These are phyloP conservation scores for Montipora capitata DNA, from an alignment of 92 coral and sea anemone genomes.

Conservation along the genomic window DNA sequence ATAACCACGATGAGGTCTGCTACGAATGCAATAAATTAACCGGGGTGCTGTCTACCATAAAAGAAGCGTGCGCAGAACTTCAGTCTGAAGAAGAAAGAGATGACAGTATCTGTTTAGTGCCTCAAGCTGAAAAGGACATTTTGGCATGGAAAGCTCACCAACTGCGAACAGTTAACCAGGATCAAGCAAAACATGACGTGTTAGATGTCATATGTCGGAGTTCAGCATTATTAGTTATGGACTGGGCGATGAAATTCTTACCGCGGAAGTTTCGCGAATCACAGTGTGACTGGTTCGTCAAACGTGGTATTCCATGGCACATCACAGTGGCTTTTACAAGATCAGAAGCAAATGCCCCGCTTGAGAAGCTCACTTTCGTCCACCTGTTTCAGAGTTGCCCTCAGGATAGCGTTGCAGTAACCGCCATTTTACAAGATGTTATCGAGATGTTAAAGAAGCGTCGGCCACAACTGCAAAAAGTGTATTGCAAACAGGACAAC, in stretches of 20 bases:
- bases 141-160: conserved; percentile 49
- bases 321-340: conserved; percentile 48
- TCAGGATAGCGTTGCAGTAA: conserved; percentile 33
- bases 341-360: conserved; percentile 26
- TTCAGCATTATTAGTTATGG: conserved; percentile 6
- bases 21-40: too few relatives aligned
- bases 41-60: too few relatives aligned
- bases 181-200: conserved; percentile 36
- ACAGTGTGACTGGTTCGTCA: conserved; percentile 16
- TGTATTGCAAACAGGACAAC: conserved; percentile 58
- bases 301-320: conserved; percentile 5
- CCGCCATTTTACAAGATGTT: conserved; percentile 36
- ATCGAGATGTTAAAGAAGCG: conserved; percentile 14
- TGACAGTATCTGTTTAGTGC: not conserved
- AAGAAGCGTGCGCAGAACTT: too few relatives aligned
- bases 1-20: too few relatives aligned
- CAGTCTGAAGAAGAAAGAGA: too few relatives aligned
- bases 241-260: conserved; percentile 49
- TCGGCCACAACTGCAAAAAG: conserved; percentile 34
- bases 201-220: not conserved
- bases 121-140: conserved; percentile 13
- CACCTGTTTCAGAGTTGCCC: conserved; percentile 17
- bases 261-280: not conserved
- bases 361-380: conserved; percentile 12
- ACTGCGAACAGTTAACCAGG: conserved; percentile 41